Base-by-base conservation (phyloP, 1,140 invertebrate genomes). In the Armadillidium nasatum region DNA sequence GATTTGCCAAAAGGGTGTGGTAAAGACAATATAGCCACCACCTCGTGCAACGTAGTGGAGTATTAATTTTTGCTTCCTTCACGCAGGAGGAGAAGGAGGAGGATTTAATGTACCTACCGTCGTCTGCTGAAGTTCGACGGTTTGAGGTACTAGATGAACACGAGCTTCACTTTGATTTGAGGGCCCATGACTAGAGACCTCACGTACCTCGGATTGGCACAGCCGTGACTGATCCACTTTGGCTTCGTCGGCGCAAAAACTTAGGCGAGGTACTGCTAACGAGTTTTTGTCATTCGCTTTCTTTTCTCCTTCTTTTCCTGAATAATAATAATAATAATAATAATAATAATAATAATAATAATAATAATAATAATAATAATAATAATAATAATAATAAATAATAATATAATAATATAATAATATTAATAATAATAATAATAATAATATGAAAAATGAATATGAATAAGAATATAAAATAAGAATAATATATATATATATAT, bases 171-270 rank as follows among this genome's bases (percentile, higher is more conserved):
- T 60, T 13, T 60, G 50, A 60, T 15, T 19, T 15, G 50, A 60
- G 50, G 50, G 7, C 50, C 11, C 11, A 60, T 60, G 50, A 60
- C 50, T 60, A 3, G 50, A 15, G 50, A 2, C 71, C 78, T 76
- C 77, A 81, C 80, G 77, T 86, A 93, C 92, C 88, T 97, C 94
- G 78, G 93, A 94, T 87, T 96, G 94, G 21, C 93, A 93, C 23
- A 96, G 85, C 86, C 96, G 95, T 43, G 92, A 89, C 67, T 93
- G 87, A 84, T 97, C 94, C 13, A 97, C 93, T 88, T 97, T 96
- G 83, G 95, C 93, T 60, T 93, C 92, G 84, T 96, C 93, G 0
- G 93, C 94, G 86, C 94, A 96, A 54, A 97, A 93, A 78, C 93
- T 94, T 33, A 97, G 87, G 77, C 94, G 88, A 43, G 94, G 94